These are phyloP conservation scores for Caenorhabditis becei DNA, from an alignment of 2,888 invertebrate genomes.

Conservation along the genomic window DNA sequence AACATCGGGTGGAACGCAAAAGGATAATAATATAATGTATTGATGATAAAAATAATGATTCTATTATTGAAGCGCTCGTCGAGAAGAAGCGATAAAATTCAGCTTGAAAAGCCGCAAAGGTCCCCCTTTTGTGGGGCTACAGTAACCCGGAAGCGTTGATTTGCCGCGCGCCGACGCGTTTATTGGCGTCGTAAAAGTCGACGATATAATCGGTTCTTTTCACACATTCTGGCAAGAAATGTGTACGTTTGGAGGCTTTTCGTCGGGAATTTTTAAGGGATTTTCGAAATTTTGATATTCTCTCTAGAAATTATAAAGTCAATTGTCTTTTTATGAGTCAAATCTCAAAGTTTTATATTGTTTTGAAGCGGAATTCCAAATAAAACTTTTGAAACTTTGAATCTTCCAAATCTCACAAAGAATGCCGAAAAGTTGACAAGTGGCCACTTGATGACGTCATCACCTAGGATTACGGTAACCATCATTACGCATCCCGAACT, in stretches of 20 bases:
- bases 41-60: background rate
- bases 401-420: background rate
- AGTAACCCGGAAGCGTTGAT: constrained; percentile 1
- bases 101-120: background rate
- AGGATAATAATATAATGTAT: background rate
- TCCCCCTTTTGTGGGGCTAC: background rate
- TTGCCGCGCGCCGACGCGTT: constrained; percentile 1
- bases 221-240: background rate
- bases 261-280: background rate
- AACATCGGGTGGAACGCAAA: background rate
- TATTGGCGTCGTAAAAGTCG: background rate
- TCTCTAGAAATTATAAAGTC: too few species aligned
- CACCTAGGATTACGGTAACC: background rate
- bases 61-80: background rate
- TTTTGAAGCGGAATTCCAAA: too few species aligned
- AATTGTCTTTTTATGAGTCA: too few species aligned
- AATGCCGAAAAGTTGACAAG: constrained; percentile 27
- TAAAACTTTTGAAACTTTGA: background rate
- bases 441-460: constrained; percentile 16
- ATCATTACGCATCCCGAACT: constrained; percentile 8
- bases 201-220: background rate
- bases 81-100: background rate
- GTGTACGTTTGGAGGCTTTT: background rate
- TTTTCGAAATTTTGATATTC: too few species aligned
- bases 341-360: too few species aligned